Base-by-base conservation (phyloP, 30 jellyfish, hydroid and myxozoan species). In the Haliclystus octoradiatus region DNA sequence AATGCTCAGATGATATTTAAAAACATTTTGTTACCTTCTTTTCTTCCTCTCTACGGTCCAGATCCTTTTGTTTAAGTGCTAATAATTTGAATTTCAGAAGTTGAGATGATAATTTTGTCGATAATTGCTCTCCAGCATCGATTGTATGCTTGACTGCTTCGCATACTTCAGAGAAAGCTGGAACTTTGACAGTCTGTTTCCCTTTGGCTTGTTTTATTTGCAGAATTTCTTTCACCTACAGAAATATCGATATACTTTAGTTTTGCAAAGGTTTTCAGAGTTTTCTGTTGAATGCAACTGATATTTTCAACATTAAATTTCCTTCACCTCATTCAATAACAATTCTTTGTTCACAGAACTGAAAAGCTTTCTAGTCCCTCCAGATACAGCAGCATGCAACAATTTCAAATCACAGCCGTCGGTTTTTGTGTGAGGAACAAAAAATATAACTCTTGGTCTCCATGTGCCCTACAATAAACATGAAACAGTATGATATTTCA, bases 11-110 rank as follows among this genome's bases (percentile, higher is more conserved):
- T n/a, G n/a, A n/a, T n/a, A n/a, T n/a, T n/a, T n/a, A n/a, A n/a
- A n/a, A n/a, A n/a, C n/a, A n/a, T n/a, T n/a, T n/a, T n/a, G n/a
- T 28, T 64, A 85, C 93, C 96, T 85, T 85, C 68, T 67, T 73
- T 62, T 85, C 91, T 1, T 78, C 89, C 25, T 85, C 85, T 64
- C 93, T 74, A 32, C 89, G 63, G 14, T 85, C 96, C 24, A 71
- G 62, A 32, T 85, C 97, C 70, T 76, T 80, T 49, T 80, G 88
- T 62, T 88, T 88, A 32, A 88, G 62, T 64, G 72, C 23, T 14
- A 88, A 73, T 66, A 88, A 49, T 33, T 88, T 88, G 90, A 88
- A 88, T 32, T 88, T 88, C 27, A 88, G 22, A 24, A 88, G 77
- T 49, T 80, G 74, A 28, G 97, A 88, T 34, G 81, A 34, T 24